Conservation (phyloP, 2,888 invertebrate genomes). For the Eupeodes luniger region DNA sequence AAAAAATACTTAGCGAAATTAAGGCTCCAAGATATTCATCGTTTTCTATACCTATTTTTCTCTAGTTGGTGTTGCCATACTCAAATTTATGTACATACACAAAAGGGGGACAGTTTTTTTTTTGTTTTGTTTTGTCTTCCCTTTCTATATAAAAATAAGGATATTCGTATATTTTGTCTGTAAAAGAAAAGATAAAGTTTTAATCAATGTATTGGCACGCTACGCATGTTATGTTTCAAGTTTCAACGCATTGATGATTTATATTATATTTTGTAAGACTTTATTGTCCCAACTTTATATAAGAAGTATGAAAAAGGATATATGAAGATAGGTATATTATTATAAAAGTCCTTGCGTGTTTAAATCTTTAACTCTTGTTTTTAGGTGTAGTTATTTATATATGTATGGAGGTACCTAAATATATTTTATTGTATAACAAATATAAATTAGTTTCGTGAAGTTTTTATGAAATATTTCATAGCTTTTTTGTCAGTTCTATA, state of each 20-base stretch:
- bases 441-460: constrained; percentile 32
- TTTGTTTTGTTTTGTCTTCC: background rate
- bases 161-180: background rate
- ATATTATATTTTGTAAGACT: constrained; percentile 2
- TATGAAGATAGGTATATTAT: background rate
- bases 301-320: too few relatives aligned
- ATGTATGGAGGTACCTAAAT: too few relatives aligned
- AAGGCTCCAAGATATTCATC: constrained; percentile 36
- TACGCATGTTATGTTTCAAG: constrained; percentile 3
- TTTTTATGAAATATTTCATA: constrained; percentile 26
- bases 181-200: background rate
- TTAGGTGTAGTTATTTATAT: too few relatives aligned
- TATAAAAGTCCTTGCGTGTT: constrained; percentile 12
- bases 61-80: background rate
- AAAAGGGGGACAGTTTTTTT: background rate
- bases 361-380: background rate
- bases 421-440: background rate
- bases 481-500: background rate
- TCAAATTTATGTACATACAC: background rate
- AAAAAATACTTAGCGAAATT: constrained; percentile 44
- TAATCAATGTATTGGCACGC: constrained; percentile 33
- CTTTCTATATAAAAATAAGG: background rate
- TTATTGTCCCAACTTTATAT: background rate
- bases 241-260: constrained; percentile 20
- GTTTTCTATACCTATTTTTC: background rate